Evolutionary conservation across 1,140 invertebrate species (phyloP), one percentile per base, ranked within the genome.

Genomic region (Mesaphorura yosii): DNA sequence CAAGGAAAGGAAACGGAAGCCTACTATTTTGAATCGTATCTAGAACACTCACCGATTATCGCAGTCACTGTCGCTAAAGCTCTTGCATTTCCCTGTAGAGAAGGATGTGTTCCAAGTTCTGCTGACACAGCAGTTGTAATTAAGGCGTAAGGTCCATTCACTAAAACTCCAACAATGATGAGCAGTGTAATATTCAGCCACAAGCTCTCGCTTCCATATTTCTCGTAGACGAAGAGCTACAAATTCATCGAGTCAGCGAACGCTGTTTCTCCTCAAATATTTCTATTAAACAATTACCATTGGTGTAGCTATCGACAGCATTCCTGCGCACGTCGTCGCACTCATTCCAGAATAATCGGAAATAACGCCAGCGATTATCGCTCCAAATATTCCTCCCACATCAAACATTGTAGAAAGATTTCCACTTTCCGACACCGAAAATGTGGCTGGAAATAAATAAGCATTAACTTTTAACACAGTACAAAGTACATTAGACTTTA

Each of bases 41-140:
- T n/a, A n/a, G n/a, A n/a, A n/a, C n/a, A n/a, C 29, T 92, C 92
- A 72, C 96, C 93, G 49, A 97, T 95, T 60, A 97, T 94, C 10
- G 92, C 88, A 14, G 92, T 91, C 1, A 97, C 92, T 1, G 92
- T 96, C 2, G 92, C 90, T 40, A 97, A 68, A 12, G 92, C 92
- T 70, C 85, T 88, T 0, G 87, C 73, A 72, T 90, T 89, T 1
- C 84, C 84, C 48, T 81, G 76, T 37, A 96, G 72, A 55, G 80
- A 84, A 52, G 80, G 76, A 73, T 95, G 90, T 1, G 87, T 87
- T 58, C 90, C 92, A 1, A 96, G 72, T 68, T 96, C 91, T 12
- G 92, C 88, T 45, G 89, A 91, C 39, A 97, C 90, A 1, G 90
- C 89, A 6, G 93, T 96, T 14, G 92, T 96, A 65, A 97, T 96